These are phyloP conservation scores for Glossophaga mutica DNA, from an alignment of 2,797 vertebrate species.

Conservation along the genomic window DNA sequence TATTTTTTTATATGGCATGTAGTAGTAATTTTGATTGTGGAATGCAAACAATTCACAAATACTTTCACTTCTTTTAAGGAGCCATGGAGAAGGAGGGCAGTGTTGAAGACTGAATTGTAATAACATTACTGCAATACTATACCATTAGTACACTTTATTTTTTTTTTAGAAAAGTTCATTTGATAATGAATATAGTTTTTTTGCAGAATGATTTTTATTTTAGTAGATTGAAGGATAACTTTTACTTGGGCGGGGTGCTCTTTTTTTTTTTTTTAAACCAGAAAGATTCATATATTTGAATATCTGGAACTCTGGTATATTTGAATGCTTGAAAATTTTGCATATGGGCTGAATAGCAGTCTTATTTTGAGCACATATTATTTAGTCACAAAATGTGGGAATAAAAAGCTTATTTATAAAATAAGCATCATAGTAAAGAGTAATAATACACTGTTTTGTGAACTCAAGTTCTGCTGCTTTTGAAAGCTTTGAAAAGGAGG, in stretches of 20 bases:
- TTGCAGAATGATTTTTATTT: background rate
- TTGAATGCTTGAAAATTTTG: background rate
- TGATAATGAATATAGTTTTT: background rate
- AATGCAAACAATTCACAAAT: background rate
- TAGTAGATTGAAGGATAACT: background rate
- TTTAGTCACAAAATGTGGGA: slow-evolving; percentile 12
- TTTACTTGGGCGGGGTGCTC: background rate
- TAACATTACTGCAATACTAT: background rate
- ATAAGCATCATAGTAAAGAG: slow-evolving; percentile 36
- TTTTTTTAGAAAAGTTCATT: background rate
- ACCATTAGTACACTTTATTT: background rate
- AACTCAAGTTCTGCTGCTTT: slow-evolving; percentile 13
- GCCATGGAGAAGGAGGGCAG: background rate
- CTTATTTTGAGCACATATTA: background rate
- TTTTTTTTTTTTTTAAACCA: background rate
- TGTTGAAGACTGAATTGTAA: background rate
- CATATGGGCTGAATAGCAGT: background rate
- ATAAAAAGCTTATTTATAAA: slow-evolving; percentile 50
- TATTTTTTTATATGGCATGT: background rate
- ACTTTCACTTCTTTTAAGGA: background rate
- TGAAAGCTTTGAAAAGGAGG: slow-evolving; percentile 38
- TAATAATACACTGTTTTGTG: slow-evolving; percentile 15
- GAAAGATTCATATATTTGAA: background rate
- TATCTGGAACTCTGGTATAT: background rate
- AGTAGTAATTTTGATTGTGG: background rate